Conservation (phyloP, 2,888 invertebrate genomes). For the Drosophila paranaensis region DNA sequence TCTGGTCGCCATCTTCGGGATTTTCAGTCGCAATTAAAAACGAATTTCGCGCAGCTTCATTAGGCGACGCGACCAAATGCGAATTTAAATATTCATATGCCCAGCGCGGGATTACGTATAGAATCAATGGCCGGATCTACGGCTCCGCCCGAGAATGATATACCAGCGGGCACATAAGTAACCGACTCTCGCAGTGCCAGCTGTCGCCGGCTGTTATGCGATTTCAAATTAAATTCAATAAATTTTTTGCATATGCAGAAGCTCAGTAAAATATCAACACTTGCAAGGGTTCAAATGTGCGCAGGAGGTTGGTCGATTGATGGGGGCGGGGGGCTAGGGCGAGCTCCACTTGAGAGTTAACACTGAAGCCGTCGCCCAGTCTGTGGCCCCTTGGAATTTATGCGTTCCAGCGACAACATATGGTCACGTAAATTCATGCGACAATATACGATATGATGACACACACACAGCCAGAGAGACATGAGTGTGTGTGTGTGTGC, state of each 20-base stretch:
- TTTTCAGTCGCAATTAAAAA: conserved; percentile 78
- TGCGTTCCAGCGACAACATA: conserved; percentile 79
- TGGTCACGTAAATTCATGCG: conserved; percentile 81
- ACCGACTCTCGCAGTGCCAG: conserved; percentile 42
- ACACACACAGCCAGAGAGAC: conserved; percentile 48
- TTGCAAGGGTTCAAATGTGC: conserved; percentile 52
- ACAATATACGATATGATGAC: conserved; percentile 80
- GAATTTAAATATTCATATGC: conserved; percentile 72
- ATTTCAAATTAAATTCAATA: conserved; percentile 79
- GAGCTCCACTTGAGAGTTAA: conserved; percentile 62
- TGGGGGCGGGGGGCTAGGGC: conserved; percentile 2
- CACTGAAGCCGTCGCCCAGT: conserved; percentile 58
- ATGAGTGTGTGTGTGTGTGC: conserved; percentile 43
- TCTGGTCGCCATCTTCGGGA: conserved; percentile 75
- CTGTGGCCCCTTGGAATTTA: conserved; percentile 76
- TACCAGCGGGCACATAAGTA: conserved; percentile 31
- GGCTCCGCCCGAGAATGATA: conserved; percentile 36
- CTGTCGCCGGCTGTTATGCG: conserved; percentile 65
- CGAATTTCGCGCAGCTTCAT: conserved; percentile 80
- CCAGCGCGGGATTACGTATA: conserved; percentile 26
- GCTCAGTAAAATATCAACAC: conserved; percentile 69
- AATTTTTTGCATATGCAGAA: conserved; percentile 67
- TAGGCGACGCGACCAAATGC: conserved; percentile 58
- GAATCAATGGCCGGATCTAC: conserved; percentile 30
- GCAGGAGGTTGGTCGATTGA: neutral